A percentile compares a stretch with the other conserved stretches of the same genome.
phyloP scores from a whole-genome alignment of 2,888 invertebrate species.

The Didymodactylos carnosus region DNA sequence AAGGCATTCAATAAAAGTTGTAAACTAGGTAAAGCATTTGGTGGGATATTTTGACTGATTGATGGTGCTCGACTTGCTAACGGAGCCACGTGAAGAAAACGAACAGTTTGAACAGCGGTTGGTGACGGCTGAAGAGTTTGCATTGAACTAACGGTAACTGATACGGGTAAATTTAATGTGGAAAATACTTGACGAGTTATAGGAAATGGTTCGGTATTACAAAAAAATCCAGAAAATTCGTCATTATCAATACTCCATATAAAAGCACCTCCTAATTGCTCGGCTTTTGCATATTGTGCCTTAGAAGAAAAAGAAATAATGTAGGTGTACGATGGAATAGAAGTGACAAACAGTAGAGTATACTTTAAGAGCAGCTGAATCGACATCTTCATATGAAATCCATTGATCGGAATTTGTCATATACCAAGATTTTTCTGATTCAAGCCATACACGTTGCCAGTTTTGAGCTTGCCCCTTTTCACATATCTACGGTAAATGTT shows the following conservation, averaged over 20 bases:
- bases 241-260: not conserved
- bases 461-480: constrained; percentile 3
- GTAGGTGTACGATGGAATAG: no score
- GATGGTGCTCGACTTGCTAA: not conserved
- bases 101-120: not conserved
- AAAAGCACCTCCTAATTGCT: not conserved
- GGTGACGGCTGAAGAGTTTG: not conserved
- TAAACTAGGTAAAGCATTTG: no score
- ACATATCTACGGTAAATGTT: no score
- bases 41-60: not conserved
- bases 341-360: not conserved
- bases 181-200: not conserved
- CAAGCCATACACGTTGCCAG: constrained; percentile 9
- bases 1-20: not conserved
- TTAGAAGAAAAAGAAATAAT: not conserved
- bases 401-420: constrained; percentile 6
- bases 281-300: not conserved
- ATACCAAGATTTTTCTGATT: constrained; percentile 1
- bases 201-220: constrained; percentile 1
- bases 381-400: constrained; percentile 4
- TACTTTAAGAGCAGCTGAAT: not conserved
- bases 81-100: not conserved
- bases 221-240: not conserved
- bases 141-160: not conserved
- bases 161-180: not conserved